Evolutionary conservation across 2,888 invertebrate genomes (phyloP).

Genomic region (Amiota communis): DNA sequence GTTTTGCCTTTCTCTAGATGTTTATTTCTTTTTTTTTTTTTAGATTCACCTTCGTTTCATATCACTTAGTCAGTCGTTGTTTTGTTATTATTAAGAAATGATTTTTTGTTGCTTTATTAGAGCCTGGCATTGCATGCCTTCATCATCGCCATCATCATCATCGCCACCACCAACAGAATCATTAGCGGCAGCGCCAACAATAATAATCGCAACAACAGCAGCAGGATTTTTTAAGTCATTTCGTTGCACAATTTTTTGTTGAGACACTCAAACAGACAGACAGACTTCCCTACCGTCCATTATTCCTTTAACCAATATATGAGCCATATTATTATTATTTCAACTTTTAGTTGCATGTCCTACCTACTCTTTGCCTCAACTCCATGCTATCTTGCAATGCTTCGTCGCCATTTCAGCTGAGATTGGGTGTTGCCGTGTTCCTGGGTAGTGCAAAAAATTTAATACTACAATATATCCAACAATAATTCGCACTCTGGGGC

Average conservation of each 20-base stretch:
- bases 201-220: background rate
- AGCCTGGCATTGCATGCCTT: background rate
- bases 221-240: background rate
- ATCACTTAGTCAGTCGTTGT: background rate
- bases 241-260: background rate
- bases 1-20: no score
- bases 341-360: conserved; percentile 25
- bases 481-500: conserved; percentile 30
- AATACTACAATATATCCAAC: conserved; percentile 23
- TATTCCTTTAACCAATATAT: conserved; percentile 38
- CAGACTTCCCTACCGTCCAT: background rate
- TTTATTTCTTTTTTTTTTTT: no score
- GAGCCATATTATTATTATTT: conserved; percentile 42
- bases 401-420: background rate
- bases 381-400: background rate
- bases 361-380: background rate
- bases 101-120: conserved; percentile 66
- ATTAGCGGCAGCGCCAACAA: background rate
- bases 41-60: background rate
- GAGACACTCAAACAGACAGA: background rate
- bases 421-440: conserved; percentile 27
- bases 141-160: conserved; percentile 40
- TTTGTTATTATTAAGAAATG: conserved; percentile 61
- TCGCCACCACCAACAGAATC: conserved; percentile 15
- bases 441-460: conserved; percentile 31